A percentile compares a stretch with the other conserved stretches of the same genome.
Conservation (phyloP, 2,888 invertebrate species). For the Beris morrisii region DNA sequence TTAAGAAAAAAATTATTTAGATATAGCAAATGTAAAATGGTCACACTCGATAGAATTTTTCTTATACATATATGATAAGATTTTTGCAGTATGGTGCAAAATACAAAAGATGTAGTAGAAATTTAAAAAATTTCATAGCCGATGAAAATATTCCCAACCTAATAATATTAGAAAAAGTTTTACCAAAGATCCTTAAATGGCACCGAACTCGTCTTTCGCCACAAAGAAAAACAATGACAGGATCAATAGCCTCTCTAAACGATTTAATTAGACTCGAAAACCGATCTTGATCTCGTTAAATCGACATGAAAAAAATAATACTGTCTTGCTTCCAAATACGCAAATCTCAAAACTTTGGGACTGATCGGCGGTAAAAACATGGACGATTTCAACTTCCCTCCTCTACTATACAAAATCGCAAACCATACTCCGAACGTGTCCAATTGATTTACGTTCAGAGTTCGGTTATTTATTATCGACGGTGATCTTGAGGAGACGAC, state of each 20-base stretch:
- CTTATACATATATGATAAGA: too few species aligned
- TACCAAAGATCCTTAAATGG: too few species aligned
- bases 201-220: too few species aligned
- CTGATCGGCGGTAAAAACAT: conserved; percentile 7
- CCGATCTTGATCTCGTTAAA: conserved; percentile 1
- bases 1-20: too few species aligned
- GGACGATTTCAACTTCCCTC: neutral
- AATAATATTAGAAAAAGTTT: too few species aligned
- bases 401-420: neutral
- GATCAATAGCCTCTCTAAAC: conserved; percentile 15
- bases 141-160: too few species aligned
- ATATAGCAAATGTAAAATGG: too few species aligned
- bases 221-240: too few species aligned
- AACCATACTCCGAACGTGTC: conserved; percentile 18
- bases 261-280: conserved; percentile 24
- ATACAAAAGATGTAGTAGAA: too few species aligned
- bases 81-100: too few species aligned
- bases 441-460: conserved; percentile 30
- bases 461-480: conserved; percentile 30
- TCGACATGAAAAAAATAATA: conserved; percentile 6
- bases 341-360: conserved; percentile 3
- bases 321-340: conserved; percentile 9
- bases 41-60: too few species aligned
- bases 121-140: too few species aligned
- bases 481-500: conserved; percentile 32